phyloP scores from a whole-genome alignment of 2,888 invertebrate genomes.

The Caradrina kadenii region DNA sequence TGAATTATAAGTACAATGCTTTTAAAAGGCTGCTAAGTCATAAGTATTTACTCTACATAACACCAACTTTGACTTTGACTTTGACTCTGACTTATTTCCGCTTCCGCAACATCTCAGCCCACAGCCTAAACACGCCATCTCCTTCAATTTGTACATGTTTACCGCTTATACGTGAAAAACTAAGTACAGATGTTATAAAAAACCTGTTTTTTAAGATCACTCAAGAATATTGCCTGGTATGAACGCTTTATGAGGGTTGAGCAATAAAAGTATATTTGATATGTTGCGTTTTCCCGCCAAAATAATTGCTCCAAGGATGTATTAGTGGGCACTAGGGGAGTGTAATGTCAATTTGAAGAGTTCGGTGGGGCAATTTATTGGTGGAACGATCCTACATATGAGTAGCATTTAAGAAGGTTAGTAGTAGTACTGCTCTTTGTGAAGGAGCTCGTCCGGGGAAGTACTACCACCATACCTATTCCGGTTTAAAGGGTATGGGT shows the following conservation, averaged over 20 bases:
- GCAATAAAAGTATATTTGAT: constrained; percentile 61
- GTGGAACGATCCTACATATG: neutral
- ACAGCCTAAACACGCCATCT: constrained; percentile 9
- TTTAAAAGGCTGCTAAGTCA: no score
- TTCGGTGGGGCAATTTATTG: constrained; percentile 37
- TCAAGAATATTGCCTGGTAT: constrained; percentile 55
- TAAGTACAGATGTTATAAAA: constrained; percentile 49
- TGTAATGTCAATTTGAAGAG: constrained; percentile 50
- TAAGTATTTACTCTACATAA: no score
- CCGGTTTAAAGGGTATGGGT: no score
- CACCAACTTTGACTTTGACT: no score
- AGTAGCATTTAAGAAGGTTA: neutral
- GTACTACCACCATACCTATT: no score
- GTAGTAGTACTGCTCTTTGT: neutral
- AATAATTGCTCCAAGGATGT: constrained; percentile 55
- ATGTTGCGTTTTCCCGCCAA: constrained; percentile 28
- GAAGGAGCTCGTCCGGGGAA: neutral
- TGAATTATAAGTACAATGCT: no score
- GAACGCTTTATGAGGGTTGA: constrained; percentile 42
- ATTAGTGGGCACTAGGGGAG: constrained; percentile 28
- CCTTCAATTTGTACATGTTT: constrained; percentile 55
- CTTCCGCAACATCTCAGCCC: neutral
- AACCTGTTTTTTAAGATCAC: constrained; percentile 59
- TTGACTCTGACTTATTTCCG: no score
- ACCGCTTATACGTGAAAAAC: constrained; percentile 53